Conservation (phyloP, 37 sponge, comb jelly and placozoan species). For the Tethya wilhelma region DNA sequence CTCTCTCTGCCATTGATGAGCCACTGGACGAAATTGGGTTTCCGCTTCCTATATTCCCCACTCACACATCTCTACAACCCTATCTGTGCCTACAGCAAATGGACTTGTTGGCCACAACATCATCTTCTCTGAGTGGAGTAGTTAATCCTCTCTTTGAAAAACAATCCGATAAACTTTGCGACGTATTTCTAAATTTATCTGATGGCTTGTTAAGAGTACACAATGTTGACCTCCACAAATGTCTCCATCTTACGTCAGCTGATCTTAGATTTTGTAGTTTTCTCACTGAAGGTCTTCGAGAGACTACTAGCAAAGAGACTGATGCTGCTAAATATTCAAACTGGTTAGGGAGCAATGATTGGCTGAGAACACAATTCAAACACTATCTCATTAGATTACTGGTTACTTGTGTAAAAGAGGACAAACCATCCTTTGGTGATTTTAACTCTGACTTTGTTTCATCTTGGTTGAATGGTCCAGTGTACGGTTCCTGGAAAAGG, state of each 20-base stretch:
- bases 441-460: slow-evolving; percentile 56
- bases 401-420: slow-evolving; percentile 10
- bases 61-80: slow-evolving; percentile 36
- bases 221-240: slow-evolving; percentile 14
- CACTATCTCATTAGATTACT: slow-evolving; percentile 59
- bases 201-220: slow-evolving; percentile 31
- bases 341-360: slow-evolving; percentile 83
- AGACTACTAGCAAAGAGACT: neutral
- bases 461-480: slow-evolving; percentile 16
- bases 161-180: slow-evolving; percentile 47
- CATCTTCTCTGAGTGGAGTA: slow-evolving; percentile 41
- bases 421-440: slow-evolving; percentile 26
- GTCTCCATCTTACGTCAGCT: slow-evolving; percentile 56
- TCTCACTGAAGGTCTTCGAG: slow-evolving; percentile 6
- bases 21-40: slow-evolving; percentile 23
- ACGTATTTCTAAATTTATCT: slow-evolving; percentile 50
- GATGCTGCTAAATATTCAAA: neutral
- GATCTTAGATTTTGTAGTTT: slow-evolving; percentile 70
- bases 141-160: slow-evolving; percentile 78
- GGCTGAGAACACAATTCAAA: slow-evolving; percentile 70
- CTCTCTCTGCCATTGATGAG: neutral
- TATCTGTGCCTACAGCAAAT: slow-evolving; percentile 73
- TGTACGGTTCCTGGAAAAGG: slow-evolving; percentile 30
- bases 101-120: slow-evolving; percentile 11
- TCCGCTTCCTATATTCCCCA: slow-evolving; percentile 17